phyloP scores from a whole-genome alignment of 64 coral and sea anemone genomes.

The Stichodactyla mertensii region DNA sequence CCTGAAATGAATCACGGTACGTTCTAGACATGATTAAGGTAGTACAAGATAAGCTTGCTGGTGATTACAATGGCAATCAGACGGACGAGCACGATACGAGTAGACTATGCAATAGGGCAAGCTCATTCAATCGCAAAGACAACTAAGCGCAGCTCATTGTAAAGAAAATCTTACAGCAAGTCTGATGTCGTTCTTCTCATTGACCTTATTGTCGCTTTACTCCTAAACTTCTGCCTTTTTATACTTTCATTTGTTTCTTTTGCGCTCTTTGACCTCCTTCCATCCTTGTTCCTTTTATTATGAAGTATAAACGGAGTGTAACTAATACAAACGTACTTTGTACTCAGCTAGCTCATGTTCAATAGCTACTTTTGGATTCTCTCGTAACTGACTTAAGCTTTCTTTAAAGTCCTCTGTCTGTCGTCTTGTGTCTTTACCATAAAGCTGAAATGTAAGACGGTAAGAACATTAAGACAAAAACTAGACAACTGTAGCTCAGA shows the following conservation, averaged over 20 bases:
- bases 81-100: not conserved
- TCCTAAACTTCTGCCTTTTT: no score
- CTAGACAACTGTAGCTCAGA: no score
- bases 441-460: not conserved
- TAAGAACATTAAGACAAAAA: not conserved
- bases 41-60: not conserved
- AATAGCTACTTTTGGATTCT: constrained; percentile 41
- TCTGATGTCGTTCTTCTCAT: no score
- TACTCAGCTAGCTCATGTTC: constrained; percentile 69
- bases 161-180: no score
- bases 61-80: not conserved
- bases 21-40: not conserved
- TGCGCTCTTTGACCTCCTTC: not conserved
- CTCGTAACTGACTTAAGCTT: constrained; percentile 53
- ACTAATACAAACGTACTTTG: constrained; percentile 45
- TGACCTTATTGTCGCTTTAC: no score
- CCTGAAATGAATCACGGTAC: constrained; percentile 15
- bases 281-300: not conserved
- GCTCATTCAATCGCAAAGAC: not conserved
- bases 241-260: no score
- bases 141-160: not conserved
- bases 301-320: not conserved
- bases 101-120: not conserved
- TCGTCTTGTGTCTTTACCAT: constrained; percentile 44
- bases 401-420: constrained; percentile 77